Percentiles rank a stretch among this genome's conserved stretches.
These are phyloP conservation scores for Charadrius vociferus DNA, from an alignment of 2,113 vertebrate genomes.

Conservation along the genomic window DNA sequence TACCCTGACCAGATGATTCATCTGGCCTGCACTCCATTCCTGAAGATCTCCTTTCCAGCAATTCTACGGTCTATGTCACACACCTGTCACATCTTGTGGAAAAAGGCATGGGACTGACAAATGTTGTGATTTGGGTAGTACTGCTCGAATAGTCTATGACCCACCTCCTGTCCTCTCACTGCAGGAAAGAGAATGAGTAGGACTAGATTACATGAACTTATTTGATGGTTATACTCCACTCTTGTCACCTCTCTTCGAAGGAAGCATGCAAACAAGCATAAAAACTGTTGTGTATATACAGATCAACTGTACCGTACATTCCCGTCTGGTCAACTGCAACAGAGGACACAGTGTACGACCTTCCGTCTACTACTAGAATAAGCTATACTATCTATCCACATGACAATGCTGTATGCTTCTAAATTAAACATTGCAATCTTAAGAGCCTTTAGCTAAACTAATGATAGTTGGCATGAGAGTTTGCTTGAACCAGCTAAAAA, in stretches of 20 bases:
- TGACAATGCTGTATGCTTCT: conserved; percentile 23
- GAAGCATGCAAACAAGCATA: conserved; percentile 16
- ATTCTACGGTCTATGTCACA: not conserved
- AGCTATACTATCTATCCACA: not conserved
- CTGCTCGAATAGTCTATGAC: not conserved
- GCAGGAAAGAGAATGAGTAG: not conserved
- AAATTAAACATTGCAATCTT: not conserved
- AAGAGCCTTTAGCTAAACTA: conserved; percentile 2
- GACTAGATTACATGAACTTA: not conserved
- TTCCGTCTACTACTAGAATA: not conserved
- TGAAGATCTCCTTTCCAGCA: not conserved
- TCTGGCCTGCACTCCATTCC: not conserved
- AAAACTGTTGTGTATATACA: not conserved
- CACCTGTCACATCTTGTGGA: not conserved
- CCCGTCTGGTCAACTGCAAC: not conserved
- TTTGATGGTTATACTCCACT: not conserved
- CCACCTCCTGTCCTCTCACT: not conserved
- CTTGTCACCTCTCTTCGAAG: not conserved
- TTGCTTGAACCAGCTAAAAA: not conserved
- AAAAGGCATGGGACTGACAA: not conserved
- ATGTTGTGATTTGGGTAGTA: not conserved
- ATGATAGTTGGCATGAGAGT: not conserved
- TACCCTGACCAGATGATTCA: not conserved
- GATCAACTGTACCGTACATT: conserved; percentile 17
- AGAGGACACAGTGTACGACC: not conserved